Conservation (phyloP, 2,888 invertebrate genomes). For the Lasioglossum figueresi region DNA sequence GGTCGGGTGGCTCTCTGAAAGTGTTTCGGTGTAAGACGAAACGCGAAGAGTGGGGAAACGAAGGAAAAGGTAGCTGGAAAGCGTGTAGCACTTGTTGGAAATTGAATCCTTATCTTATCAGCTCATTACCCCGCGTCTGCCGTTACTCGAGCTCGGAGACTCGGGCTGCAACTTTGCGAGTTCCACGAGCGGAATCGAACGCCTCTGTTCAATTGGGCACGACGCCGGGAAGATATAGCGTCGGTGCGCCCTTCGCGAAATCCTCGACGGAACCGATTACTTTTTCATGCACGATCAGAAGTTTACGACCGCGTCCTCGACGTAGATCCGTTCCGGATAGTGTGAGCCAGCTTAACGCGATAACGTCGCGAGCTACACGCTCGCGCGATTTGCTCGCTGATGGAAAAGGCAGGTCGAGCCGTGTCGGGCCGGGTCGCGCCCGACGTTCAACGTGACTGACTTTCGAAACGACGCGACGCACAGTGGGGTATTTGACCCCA, state of each 20-base stretch:
- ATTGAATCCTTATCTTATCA: conserved; percentile 2
- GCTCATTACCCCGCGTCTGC: not conserved
- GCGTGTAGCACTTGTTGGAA: conserved; percentile 6
- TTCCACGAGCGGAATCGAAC: not conserved
- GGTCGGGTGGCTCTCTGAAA: conserved; percentile 13
- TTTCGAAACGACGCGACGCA: conserved; percentile 42
- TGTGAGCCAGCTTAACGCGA: not conserved
- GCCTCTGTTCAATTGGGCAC: not conserved
- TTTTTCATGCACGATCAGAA: conserved; percentile 40
- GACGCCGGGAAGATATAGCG: not conserved
- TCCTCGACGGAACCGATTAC: conserved; percentile 17
- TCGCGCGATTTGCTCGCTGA: conserved; percentile 41
- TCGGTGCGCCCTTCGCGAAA: not conserved
- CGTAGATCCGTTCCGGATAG: conserved; percentile 16
- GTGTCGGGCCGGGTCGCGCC: not conserved
- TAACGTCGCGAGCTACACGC: conserved; percentile 30
- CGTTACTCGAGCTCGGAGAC: not conserved
- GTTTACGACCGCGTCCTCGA: conserved; percentile 29
- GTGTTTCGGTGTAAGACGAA: conserved; percentile 21
- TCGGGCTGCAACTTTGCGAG: not conserved
- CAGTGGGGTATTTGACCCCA: not conserved
- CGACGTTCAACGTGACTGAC: conserved; percentile 47
- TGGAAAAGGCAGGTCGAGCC: conserved; percentile 47
- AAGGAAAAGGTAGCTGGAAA: not conserved
- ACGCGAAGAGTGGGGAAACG: not conserved